phyloP scores from a whole-genome alignment of 1,140 invertebrate species.

The Eurosta solidaginis region DNA sequence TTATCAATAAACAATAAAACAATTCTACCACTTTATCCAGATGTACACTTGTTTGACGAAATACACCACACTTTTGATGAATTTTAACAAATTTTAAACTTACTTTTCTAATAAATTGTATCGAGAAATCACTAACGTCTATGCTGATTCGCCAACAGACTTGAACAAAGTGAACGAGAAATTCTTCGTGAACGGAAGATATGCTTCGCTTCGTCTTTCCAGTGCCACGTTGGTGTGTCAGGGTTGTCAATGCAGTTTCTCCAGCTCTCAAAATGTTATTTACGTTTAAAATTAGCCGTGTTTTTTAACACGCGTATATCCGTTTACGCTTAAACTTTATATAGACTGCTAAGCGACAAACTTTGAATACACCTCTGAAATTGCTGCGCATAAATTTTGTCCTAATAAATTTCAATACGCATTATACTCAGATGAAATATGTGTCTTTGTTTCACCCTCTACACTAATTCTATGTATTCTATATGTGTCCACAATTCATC shows the following conservation, averaged over 20 bases:
- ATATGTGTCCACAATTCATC: too few species aligned
- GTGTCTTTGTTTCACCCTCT: too few species aligned
- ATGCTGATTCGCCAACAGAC: slow-evolving; percentile 57
- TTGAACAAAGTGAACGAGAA: slow-evolving; percentile 59
- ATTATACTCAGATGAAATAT: too few species aligned
- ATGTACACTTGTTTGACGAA: neutral
- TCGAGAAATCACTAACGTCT: slow-evolving; percentile 56
- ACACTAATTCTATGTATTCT: too few species aligned
- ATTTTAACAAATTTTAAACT: slow-evolving; percentile 42
- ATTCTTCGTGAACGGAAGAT: slow-evolving; percentile 15
- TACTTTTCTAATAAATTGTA: slow-evolving; percentile 58
- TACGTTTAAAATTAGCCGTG: neutral
- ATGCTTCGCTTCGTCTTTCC: slow-evolving; percentile 24
- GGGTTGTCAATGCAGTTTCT: neutral
- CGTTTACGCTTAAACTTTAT: too few species aligned
- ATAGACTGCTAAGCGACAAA: too few species aligned
- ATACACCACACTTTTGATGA: slow-evolving; percentile 29
- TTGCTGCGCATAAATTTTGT: too few species aligned
- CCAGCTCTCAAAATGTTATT: neutral
- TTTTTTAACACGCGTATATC: too few species aligned
- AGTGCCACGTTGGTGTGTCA: slow-evolving; percentile 11
- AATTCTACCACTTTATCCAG: slow-evolving; percentile 32
- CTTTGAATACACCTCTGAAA: too few species aligned
- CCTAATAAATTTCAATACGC: too few species aligned
- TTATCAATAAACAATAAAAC: slow-evolving; percentile 28